Base-by-base conservation (phyloP, 2,113 vertebrate genomes). In the Gobiocypris rarus region DNA sequence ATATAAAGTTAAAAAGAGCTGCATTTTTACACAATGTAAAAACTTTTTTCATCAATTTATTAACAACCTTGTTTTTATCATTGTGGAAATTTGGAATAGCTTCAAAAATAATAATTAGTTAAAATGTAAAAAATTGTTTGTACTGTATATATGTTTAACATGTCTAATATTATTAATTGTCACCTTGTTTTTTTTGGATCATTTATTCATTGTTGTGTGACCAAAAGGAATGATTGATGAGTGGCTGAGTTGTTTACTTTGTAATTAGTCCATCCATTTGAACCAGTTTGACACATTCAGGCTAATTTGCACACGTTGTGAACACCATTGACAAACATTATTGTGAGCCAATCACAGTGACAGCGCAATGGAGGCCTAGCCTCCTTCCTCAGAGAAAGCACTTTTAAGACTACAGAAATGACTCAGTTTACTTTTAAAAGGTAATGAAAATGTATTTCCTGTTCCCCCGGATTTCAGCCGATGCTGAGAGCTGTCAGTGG, bases 401-500 rank as follows among this genome's bases (percentile, higher is more conserved):
- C 52, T 54, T 19, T 69, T 38, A 38, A 22, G 38, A 19, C 31
- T 41, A 54, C 9, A 17, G 1, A 70, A 75, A 75, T 56, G 26
- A 54, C 73, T 50, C 71, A 10, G 14, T 50, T 1, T 38, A 5
- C 31, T 34, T 69, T 50, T 48, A 76, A n/a, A 76, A 58, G 31
- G 10, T 15, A 76, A 58, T 76, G 9, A 15, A 59, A 52, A 58
- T 38, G 22, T 24, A 41, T 41, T 59, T 77, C 31, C 54, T 6
- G 75, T 77, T 59, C 22, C 75, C 52, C 75, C 11, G 15, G n/a
- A 59, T n/a, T 70, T n/a, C 9, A 13, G 56, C 34, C 15, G 28
- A 59, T 70, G 75, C 75, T 59, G 75, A 41, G 52, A 77, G 22
- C 52, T 77, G 75, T 59, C 75, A 26, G 54, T 14, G 75, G 54